Base-by-base conservation (phyloP, 2,113 vertebrate genomes). In the Hippocampus mohnikei region DNA sequence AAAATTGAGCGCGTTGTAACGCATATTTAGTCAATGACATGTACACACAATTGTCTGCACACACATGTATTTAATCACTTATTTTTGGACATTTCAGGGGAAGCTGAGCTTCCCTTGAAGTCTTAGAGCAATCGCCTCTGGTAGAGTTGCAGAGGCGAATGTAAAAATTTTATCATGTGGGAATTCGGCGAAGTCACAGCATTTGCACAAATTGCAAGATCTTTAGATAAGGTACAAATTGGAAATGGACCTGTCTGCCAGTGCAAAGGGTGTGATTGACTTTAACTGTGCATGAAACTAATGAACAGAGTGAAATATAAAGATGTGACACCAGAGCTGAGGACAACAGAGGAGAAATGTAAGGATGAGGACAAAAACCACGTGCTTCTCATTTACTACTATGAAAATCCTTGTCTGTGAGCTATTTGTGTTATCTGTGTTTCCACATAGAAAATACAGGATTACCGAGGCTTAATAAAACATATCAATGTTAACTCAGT, bases 281-380 rank as follows among this genome's bases (percentile, higher is more conserved):
- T 44, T 62, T 87, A 87, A 84, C 79, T 71, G 75, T 67, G 41
- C 41, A 42, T 42, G 69, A 64, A 61, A n/a, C 84, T 90, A 87
- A 90, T 90, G 83, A 90, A 89, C 87, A 88, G 61, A 81, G 83
- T 89, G 78, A 80, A 85, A 71, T 70, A 64, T 42, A 77, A 76
- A 72, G 72, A 81, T 69, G 75, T 18, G 68, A 75, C 62, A 67
- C 58, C 50, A 1, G 1, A 70, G 64, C 56, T 18, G 6, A 29
- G 60, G 66, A 80, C 46, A 75, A 72, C 69, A 80, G 66, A 88
- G 80, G 79, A 81, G 69, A 69, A 75, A 64, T 46, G 21, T 56
- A 58, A 68, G 65, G 42, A 60, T 9, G 52, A n/a, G 70, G 67
- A 65, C 29, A 52, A 59, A 74, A 68, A 73, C 15, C 33, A 58